Conservation (phyloP, 2,113 vertebrate species). For the Caretta caretta region DNA sequence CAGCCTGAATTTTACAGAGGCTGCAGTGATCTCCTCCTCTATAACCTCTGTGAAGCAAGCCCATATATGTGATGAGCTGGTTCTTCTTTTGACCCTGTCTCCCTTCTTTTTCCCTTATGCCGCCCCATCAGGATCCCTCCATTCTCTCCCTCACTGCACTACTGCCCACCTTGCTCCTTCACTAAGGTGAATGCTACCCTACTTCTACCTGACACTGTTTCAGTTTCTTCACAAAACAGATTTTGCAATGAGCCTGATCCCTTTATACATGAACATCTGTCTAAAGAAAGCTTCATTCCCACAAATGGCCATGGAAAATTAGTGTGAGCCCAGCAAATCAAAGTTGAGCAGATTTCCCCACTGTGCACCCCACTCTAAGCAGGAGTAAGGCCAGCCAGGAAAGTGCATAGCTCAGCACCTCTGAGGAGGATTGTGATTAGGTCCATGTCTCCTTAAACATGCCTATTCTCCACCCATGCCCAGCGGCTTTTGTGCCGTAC, state of each 20-base stretch:
- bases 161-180: neutral
- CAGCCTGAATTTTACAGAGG: neutral
- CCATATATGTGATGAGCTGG: neutral
- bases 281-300: neutral
- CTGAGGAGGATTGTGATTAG: neutral
- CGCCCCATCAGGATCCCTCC: neutral
- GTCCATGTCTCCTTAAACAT: neutral
- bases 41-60: neutral
- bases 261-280: neutral
- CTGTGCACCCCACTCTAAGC: neutral
- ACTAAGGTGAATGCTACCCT: neutral
- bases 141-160: neutral
- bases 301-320: neutral
- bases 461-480: neutral
- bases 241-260: neutral
- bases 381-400: neutral
- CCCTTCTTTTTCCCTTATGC: neutral
- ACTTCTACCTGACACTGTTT: neutral
- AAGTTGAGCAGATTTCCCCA: neutral
- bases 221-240: neutral
- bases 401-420: neutral
- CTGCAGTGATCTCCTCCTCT: neutral
- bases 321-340: neutral
- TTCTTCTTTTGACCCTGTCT: neutral
- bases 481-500: neutral